phyloP scores from a whole-genome alignment of 37 sponge, comb jelly and placozoan genomes.

The Amphimedon queenslandica region DNA sequence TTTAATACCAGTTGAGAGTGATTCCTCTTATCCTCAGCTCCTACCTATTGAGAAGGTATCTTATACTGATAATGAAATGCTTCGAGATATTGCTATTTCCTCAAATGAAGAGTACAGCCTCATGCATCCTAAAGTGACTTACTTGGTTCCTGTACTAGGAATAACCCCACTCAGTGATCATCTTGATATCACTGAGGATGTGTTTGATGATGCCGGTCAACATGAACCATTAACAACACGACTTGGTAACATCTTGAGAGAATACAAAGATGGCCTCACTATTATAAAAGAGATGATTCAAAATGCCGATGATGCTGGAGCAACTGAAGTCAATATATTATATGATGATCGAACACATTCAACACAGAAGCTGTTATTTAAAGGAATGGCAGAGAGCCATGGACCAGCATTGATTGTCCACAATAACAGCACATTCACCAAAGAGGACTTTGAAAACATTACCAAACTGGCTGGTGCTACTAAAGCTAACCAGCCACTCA shows the following conservation, averaged over 20 bases:
- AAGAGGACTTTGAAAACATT: constrained; percentile 80
- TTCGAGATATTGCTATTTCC: constrained; percentile 7
- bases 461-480: constrained; percentile 77
- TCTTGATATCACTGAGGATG: constrained; percentile 43
- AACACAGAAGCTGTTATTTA: constrained; percentile 29
- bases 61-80: constrained; percentile 45
- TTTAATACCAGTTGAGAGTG: constrained; percentile 32
- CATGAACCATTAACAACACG: constrained; percentile 51
- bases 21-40: constrained; percentile 16
- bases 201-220: constrained; percentile 60
- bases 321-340: constrained; percentile 57
- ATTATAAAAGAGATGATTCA: constrained; percentile 73
- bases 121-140: constrained; percentile 26
- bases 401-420: constrained; percentile 59
- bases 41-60: constrained; percentile 13
- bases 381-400: constrained; percentile 50
- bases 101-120: constrained; percentile 14
- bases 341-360: constrained; percentile 41
- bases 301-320: constrained; percentile 85
- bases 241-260: constrained; percentile 59
- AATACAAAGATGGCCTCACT: constrained; percentile 69
- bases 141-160: constrained; percentile 16
- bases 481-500: constrained; percentile 46
- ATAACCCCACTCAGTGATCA: constrained; percentile 29
- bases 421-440: constrained; percentile 43